phyloP scores from a whole-genome alignment of 2,113 vertebrate genomes.

The Anser brachyrhynchus region DNA sequence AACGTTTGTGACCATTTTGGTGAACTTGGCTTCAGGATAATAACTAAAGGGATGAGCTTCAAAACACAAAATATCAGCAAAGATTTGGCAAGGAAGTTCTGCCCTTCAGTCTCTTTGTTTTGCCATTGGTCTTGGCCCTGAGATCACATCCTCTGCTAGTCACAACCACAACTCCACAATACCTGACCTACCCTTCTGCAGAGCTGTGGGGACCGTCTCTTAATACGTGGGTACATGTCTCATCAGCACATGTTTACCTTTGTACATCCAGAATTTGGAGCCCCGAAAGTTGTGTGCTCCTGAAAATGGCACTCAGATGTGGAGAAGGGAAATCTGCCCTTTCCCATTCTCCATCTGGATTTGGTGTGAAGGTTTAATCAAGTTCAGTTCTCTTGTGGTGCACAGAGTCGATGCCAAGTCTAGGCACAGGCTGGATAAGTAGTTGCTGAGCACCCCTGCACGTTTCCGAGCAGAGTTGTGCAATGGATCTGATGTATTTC shows the following conservation, averaged over 20 bases:
- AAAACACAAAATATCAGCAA: background rate
- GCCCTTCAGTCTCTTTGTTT: background rate
- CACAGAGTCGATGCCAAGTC: background rate
- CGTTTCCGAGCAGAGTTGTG: background rate
- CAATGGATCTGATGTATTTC: background rate
- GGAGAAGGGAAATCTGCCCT: background rate
- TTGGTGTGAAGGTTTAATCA: background rate
- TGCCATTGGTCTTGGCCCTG: background rate
- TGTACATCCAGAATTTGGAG: background rate
- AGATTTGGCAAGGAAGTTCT: background rate
- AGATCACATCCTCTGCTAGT: background rate
- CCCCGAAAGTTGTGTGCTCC: background rate
- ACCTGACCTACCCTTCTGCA: background rate
- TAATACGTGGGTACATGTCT: background rate
- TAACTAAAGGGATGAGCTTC: background rate
- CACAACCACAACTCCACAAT: background rate
- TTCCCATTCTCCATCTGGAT: background rate
- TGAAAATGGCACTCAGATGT: background rate
- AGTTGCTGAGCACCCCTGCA: background rate
- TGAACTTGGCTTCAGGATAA: background rate
- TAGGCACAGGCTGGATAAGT: background rate
- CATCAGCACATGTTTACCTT: background rate
- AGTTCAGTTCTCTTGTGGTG: background rate
- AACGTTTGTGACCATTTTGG: rapidly evolving
- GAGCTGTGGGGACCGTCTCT: background rate